Base-by-base conservation (phyloP, 2,888 invertebrate species). In the Suillia variegata region DNA sequence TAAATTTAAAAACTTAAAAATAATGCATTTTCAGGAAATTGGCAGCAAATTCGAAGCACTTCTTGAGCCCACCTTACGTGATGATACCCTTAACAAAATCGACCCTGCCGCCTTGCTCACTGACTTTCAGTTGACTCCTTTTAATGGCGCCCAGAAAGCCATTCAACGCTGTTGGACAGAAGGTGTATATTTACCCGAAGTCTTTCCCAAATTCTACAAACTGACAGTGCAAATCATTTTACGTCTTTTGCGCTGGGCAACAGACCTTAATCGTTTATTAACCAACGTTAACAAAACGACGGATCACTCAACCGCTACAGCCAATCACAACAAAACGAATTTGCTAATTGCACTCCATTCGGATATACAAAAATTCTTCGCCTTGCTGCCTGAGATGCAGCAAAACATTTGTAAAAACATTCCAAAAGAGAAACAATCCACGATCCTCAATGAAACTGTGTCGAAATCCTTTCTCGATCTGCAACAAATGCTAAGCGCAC, bases 151-250 rank as follows among this genome's bases (percentile, higher is more conserved):
- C n/a, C 85, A 86, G 81, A 75, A 82, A 18, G 84, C 85, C 62
- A 74, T 90, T 45, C 69, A 80, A 38, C 83, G 81, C 48, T 92
- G 94, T 78, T 97, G 96, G 91, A 84, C 87, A 1, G 86, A 89
- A 17, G 90, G 91, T 26, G 86, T 96, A 6, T 96, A 89, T 79
- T 86, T 98, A 54, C 84, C 87, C 21, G 89, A 93, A 59, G 83
- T 94, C 1, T 88, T 88, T 56, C 90, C 90, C 75, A 91, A 92
- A 77, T 95, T 97, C 83, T 93, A 94, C 88, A 96, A 94, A 81
- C 85, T 97, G 6, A 90, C 90, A 18, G 84, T 97, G 62, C 93
- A 96, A 83, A 84, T 97, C 38, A 76, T 94, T 47, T 86, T 93
- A 47, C 87, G 96, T 71, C 93, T 93, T 79, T 84, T 87, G 10